Conservation (phyloP, 2,797 vertebrate genomes). For the Scomberomorus guttatus region DNA sequence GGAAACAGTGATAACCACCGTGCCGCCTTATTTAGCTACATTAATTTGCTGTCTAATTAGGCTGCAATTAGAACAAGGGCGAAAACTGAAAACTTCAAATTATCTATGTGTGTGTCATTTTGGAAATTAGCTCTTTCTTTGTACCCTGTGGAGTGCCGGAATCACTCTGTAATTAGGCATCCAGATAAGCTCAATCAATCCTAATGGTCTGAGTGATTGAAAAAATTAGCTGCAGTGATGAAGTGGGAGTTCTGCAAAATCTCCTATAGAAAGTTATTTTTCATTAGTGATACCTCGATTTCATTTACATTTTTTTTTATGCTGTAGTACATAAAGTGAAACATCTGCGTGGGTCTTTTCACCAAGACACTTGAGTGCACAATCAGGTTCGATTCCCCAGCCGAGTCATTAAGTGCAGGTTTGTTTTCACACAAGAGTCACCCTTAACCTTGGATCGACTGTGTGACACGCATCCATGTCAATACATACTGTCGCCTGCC, state of each 20-base stretch:
- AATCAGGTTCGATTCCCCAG: no score
- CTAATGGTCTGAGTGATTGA: slow-evolving; percentile 44
- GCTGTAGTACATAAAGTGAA: no score
- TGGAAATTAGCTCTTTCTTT: slow-evolving; percentile 4
- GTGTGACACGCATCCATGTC: no score
- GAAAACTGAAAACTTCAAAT: slow-evolving; percentile 21
- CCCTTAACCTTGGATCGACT: no score
- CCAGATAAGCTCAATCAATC: slow-evolving; percentile 39
- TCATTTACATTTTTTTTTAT: no score
- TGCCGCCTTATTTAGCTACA: not conserved
- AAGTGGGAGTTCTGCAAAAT: slow-evolving; percentile 2
- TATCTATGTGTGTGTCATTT: slow-evolving; percentile 7
- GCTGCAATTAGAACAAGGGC: slow-evolving; percentile 40
- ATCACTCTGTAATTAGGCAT: slow-evolving; percentile 38
- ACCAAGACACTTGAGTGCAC: no score
- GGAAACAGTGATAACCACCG: no score
- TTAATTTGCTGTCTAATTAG: slow-evolving; percentile 39
- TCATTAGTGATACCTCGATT: no score
- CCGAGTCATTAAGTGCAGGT: no score
- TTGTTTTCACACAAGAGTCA: no score
- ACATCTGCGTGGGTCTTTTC: no score
- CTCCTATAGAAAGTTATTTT: not conserved
- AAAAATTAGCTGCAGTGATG: slow-evolving; percentile 26
- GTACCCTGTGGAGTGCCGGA: not conserved
- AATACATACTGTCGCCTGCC: no score